Evolutionary conservation across 2,888 invertebrate species (phyloP).

Genomic region (Eueremaeus valkanovi): DNA sequence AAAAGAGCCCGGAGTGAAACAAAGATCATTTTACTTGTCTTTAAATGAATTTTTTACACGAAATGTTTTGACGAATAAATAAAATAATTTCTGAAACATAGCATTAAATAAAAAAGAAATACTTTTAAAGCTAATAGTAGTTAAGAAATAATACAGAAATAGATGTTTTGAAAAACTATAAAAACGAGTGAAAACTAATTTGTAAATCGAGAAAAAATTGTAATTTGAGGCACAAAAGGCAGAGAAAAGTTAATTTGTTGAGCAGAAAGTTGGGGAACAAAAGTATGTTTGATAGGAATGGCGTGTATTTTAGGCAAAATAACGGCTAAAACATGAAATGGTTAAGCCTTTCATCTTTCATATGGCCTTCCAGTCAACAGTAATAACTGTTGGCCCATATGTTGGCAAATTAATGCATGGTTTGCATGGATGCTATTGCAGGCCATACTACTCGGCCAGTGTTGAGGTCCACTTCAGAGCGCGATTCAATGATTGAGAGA

Average conservation of each 20-base stretch:
- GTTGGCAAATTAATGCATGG: slow-evolving; percentile 30
- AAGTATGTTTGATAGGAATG: slow-evolving; percentile 6
- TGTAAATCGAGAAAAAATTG: slow-evolving; percentile 11
- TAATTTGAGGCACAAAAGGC: slow-evolving; percentile 28
- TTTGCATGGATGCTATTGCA: slow-evolving; percentile 18
- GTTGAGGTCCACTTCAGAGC: slow-evolving; percentile 40
- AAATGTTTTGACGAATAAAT: slow-evolving; percentile 16
- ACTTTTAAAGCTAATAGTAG: neutral
- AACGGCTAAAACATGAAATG: slow-evolving; percentile 21
- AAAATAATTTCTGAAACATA: slow-evolving; percentile 4
- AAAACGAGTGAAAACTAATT: neutral
- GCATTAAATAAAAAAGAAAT: neutral
- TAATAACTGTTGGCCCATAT: slow-evolving; percentile 29
- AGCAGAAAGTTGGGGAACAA: neutral
- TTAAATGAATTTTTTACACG: slow-evolving; percentile 12
- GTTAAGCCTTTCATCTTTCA: neutral
- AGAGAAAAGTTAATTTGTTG: slow-evolving; percentile 20
- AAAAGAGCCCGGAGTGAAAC: neutral
- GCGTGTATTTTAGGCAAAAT: neutral
- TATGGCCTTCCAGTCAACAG: neutral
- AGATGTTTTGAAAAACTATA: neutral
- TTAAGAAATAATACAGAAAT: neutral
- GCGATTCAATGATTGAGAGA: slow-evolving; percentile 38
- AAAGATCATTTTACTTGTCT: slow-evolving; percentile 22
- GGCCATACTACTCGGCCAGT: slow-evolving; percentile 10